Base-by-base conservation (phyloP, 2,797 vertebrate genomes). In the Nasua narica region DNA sequence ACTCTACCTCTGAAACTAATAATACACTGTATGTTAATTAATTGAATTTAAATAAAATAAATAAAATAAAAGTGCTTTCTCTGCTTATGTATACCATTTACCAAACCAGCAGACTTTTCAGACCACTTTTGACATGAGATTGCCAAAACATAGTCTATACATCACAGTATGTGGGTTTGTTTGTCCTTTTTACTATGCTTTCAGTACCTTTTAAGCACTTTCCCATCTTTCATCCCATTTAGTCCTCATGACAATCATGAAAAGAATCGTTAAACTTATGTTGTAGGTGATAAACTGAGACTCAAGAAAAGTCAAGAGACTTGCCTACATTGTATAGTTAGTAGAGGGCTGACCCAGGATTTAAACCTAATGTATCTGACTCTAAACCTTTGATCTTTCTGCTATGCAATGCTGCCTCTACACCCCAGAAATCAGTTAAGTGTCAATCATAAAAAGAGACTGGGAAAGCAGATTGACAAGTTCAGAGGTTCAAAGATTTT, bases 151-250 rank as follows among this genome's bases (percentile, higher is more conserved):
- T 23, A 83, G 60, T 58, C 60, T 83, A 87, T 10, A 58, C 5
- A 67, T 76, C 91, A 52, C 11, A 69, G 35, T 52, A 48, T n/a
- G 25, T 56, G 29, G 10, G 1, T 58, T 92, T 70, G 14, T 54
- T 87, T 95, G 32, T 94, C 19, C 50, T 86, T 89, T 93, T 95
- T 65, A 84, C 32, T 65, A 56, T 43, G 52, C 91, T 89, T 93
- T 94, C 27, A 58, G 21, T 40, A 65, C 15, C 74, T 79, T 37
- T 62, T 94, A 52, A 85, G 74, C 48, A 91, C 19, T 76, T 97
- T 84, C 19, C 86, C 2, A 1, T 35, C 46, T 52, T 43, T 76
- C 18, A 69, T 92, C 29, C 15, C 52, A 89, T 85, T 48, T 76
- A 82, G 19, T 82, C 46, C n/a, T 89, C n/a, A 60, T 37, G 79